These are phyloP conservation scores for Elysia crispata DNA, from an alignment of 2,888 invertebrate species.

Conservation along the genomic window DNA sequence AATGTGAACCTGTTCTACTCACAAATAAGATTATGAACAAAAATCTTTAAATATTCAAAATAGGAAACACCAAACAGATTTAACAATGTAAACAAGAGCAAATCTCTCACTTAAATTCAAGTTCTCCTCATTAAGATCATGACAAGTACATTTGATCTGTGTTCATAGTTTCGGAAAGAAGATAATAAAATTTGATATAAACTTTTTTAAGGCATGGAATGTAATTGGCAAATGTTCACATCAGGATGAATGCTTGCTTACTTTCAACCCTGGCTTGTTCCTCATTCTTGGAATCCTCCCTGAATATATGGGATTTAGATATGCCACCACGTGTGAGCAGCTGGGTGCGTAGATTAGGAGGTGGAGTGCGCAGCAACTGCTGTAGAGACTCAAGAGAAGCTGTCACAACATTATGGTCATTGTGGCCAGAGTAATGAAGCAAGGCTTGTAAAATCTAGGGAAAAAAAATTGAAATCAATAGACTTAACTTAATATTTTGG, in stretches of 20 bases:
- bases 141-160: no score
- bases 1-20: no score
- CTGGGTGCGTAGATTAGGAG: conserved; percentile 80
- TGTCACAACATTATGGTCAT: conserved; percentile 92
- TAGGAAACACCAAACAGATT: no score
- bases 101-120: no score
- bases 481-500: no score
- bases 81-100: no score
- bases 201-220: background rate
- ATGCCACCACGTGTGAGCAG: conserved; percentile 80
- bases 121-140: no score
- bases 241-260: conserved; percentile 29
- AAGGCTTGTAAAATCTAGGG: conserved; percentile 78
- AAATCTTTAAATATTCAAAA: no score
- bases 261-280: conserved; percentile 53
- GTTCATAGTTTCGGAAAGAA: background rate
- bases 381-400: conserved; percentile 88
- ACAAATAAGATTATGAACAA: no score
- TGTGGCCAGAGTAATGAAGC: conserved; percentile 80
- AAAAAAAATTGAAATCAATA: no score
- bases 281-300: conserved; percentile 58
- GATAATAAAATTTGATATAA: background rate
- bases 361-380: conserved; percentile 81
- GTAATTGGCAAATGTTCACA: background rate
- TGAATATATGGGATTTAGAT: conserved; percentile 65